Base-by-base conservation (phyloP, 1,140 invertebrate species). In the Cyclina sinensis region DNA sequence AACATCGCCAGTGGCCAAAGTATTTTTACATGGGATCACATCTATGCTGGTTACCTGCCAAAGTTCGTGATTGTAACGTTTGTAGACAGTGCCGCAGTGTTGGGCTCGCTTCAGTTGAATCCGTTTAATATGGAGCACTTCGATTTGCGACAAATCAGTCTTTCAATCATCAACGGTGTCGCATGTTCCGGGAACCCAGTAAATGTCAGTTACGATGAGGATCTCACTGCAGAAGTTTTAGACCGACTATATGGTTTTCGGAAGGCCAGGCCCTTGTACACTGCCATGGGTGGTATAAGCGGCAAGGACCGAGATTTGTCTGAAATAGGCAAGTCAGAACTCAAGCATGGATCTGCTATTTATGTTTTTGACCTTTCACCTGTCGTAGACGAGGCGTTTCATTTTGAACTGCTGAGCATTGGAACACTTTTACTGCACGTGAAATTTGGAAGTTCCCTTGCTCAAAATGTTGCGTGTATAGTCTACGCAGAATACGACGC, bases 101-200 rank as follows among this genome's bases (percentile, higher is more conserved):
- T 62, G 0, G 89, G 89, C 4, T 48, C 57, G 2, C 82, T 76
- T 54, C 62, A 48, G 24, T 18, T 37, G 21, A 88, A 83, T 70
- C 89, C 89, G 0, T 90, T 43, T 21, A 76, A 74, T 54, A 87
- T 90, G 46, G 59, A 83, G 27, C 37, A 83, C n/a, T 90, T 51
- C 65, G 57, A 76, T 32, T 27, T 90, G 24, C 73, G 27, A 32
- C 39, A 46, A 57, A 85, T 90, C 54, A 30, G 39, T 35, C 18
- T 90, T 0, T 86, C n/a, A n/a, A n/a, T 74, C 39, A 39, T 39
- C 1, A 82, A 90, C n/a, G 78, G 82, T 39, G 46, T 81, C 21
- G 62, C 89, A 12, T 81, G 85, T 35, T 30, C 35, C 0, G 80
- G 86, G 3, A 90, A 85, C 43, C 70, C 89, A 18, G 7, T 88